Conservation (phyloP, 1,140 invertebrate genomes). For the Aphis gossypii region DNA sequence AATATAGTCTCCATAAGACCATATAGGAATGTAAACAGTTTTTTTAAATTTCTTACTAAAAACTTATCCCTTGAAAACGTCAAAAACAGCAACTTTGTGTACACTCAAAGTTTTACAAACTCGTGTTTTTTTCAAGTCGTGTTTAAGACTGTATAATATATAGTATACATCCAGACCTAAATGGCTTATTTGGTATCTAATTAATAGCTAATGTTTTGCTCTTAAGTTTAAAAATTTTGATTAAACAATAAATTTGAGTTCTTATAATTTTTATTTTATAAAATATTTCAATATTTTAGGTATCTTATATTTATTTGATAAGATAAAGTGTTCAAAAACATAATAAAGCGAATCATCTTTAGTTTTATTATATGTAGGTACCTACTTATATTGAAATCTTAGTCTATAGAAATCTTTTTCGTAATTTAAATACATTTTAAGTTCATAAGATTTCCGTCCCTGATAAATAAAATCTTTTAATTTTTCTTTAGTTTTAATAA, state of each 20-base stretch:
- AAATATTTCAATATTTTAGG: not conserved
- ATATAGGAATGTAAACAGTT: slow-evolving; percentile 8
- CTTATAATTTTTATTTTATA: not conserved
- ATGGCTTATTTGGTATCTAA: not conserved
- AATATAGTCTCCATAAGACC: not conserved
- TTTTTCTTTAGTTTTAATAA: not conserved
- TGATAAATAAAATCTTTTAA: not conserved
- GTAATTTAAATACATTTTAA: not conserved
- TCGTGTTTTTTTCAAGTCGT: not conserved
- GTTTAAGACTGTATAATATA: not conserved
- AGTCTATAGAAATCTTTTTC: not conserved
- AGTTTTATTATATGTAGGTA: not conserved
- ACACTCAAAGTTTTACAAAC: not conserved
- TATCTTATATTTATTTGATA: not conserved
- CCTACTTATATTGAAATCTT: not conserved
- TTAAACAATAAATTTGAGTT: not conserved
- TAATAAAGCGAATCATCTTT: not conserved
- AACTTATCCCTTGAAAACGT: not conserved
- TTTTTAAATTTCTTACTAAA: slow-evolving; percentile 22
- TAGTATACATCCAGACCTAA: not conserved
- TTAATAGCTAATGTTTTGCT: not conserved
- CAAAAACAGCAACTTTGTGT: not conserved
- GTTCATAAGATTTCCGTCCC: not conserved
- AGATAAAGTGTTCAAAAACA: not conserved
- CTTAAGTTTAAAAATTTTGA: not conserved